A percentile compares a stretch with the other conserved stretches of the same genome.
Conservation (phyloP, 2,113 vertebrate genomes). For the Brevimyrus niger region DNA sequence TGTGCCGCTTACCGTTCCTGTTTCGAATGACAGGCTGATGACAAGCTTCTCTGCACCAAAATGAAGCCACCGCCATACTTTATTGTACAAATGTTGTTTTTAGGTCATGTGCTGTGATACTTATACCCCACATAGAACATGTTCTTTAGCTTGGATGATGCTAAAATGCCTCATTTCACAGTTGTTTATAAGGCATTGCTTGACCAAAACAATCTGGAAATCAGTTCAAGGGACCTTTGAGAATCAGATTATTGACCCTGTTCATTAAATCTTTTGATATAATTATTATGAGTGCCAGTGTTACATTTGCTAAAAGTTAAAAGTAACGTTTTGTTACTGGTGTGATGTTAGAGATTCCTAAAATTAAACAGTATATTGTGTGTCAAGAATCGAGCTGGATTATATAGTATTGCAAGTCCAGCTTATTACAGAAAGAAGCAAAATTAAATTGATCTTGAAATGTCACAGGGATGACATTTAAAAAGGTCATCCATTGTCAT, state of each 20-base stretch:
- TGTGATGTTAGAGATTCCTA: neutral
- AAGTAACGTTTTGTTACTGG: neutral
- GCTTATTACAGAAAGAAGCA: constrained; percentile 17
- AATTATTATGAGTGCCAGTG: neutral
- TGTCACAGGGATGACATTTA: constrained; percentile 22
- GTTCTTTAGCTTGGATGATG: neutral
- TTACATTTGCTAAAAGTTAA: neutral
- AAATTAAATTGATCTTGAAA: constrained; percentile 20
- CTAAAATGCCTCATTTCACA: neutral
- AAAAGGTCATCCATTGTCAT: constrained; percentile 15
- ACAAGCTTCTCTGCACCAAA: neutral
- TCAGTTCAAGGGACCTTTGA: neutral
- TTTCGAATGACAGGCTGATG: neutral
- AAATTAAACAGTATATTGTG: neutral
- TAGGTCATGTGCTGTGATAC: neutral
- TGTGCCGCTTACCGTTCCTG: neutral
- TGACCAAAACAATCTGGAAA: neutral
- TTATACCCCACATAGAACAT: neutral
- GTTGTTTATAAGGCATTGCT: neutral
- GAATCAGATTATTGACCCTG: neutral
- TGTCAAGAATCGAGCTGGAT: neutral
- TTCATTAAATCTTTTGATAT: neutral
- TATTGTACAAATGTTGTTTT: neutral
- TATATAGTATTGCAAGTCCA: neutral
- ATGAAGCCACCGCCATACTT: neutral